Evolutionary conservation across 2,888 invertebrate species (phyloP).

Genomic region (Nebria brevicollis): DNA sequence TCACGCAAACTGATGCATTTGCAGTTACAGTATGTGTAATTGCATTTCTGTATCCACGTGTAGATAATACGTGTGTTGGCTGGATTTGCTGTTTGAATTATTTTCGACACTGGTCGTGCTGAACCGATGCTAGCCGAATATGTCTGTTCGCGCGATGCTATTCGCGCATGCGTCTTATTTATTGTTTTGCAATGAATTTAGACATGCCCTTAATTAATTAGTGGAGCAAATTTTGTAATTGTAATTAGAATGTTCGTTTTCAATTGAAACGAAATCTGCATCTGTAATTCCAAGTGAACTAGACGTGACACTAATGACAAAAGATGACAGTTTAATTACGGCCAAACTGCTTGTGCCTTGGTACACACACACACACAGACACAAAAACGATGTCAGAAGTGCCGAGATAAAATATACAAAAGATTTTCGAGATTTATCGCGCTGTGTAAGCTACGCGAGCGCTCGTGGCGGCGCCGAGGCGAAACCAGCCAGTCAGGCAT

Average conservation of each 20-base stretch:
- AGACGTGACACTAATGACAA: constrained; percentile 42
- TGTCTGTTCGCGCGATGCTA: not conserved
- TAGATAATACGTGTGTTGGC: not conserved
- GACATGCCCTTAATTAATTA: not conserved
- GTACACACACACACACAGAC: not conserved
- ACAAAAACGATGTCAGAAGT: constrained; percentile 36
- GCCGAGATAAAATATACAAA: constrained; percentile 41
- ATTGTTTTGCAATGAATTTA: not conserved
- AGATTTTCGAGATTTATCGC: constrained; percentile 39
- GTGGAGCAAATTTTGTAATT: not conserved
- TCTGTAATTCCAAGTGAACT: constrained; percentile 25
- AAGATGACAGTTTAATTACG: constrained; percentile 44
- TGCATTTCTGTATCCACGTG: constrained; percentile 15
- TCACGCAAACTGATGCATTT: not conserved
- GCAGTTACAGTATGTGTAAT: constrained; percentile 8
- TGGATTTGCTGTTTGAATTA: not conserved
- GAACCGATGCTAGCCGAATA: not conserved
- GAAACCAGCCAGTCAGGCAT: constrained; percentile 18
- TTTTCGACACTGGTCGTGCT: too few relatives aligned
- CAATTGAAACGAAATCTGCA: constrained; percentile 41
- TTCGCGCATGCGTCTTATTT: not conserved
- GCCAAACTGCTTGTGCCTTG: constrained; percentile 34
- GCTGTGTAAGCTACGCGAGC: not conserved
- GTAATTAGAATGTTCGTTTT: constrained; percentile 8
- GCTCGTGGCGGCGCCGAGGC: not conserved